A percentile compares a stretch with the other conserved stretches of the same genome.
Conservation (phyloP, 1,140 invertebrate genomes). For the Rhagoletis pomonella region DNA sequence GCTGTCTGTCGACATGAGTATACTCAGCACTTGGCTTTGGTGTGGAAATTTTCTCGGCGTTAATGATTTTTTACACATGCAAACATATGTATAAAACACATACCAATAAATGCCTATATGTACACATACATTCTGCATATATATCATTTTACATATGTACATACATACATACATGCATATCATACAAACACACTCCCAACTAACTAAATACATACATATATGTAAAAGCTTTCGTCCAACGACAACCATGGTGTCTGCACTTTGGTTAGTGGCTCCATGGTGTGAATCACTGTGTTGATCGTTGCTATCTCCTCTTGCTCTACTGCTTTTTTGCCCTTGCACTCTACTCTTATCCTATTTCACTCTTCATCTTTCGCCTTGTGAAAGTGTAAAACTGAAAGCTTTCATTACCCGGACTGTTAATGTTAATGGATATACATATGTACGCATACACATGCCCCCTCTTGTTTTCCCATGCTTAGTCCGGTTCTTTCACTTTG, state of each 20-base stretch:
- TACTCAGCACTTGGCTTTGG: slow-evolving; percentile 52
- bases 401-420: slow-evolving; percentile 53
- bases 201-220: not conserved
- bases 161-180: not conserved
- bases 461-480: not conserved
- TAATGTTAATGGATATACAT: slow-evolving; percentile 55
- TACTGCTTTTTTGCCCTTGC: not conserved
- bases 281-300: slow-evolving; percentile 45
- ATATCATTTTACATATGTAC: not conserved
- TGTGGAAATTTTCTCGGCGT: slow-evolving; percentile 65
- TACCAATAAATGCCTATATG: not conserved
- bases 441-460: not conserved
- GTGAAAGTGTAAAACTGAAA: slow-evolving; percentile 55
- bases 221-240: not conserved
- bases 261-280: slow-evolving; percentile 20
- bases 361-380: slow-evolving; percentile 7
- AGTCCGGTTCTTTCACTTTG: not conserved
- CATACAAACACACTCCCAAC: not conserved
- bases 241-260: slow-evolving; percentile 17
- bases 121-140: slow-evolving; percentile 61
- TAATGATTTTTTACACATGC: slow-evolving; percentile 72
- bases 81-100: not conserved
- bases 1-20: not conserved
- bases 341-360: no score
- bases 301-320: not conserved